Percentiles rank a stretch among this genome's conserved stretches.
Evolutionary conservation across 2,888 invertebrate species (phyloP).

Genomic region (Campaea margaritaria): DNA sequence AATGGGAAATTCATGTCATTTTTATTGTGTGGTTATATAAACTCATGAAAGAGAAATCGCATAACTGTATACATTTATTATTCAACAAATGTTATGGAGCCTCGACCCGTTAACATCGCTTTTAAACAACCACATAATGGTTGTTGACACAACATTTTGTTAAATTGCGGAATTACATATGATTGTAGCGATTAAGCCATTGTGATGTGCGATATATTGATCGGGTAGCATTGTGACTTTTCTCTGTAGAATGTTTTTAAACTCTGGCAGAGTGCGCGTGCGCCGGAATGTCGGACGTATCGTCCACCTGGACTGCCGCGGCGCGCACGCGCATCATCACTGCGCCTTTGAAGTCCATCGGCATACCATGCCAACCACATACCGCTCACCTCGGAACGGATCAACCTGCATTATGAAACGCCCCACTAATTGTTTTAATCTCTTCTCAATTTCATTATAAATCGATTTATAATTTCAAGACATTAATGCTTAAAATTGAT

Average conservation of each 20-base stretch:
- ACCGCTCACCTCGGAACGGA: constrained; percentile 54
- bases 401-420: constrained; percentile 59
- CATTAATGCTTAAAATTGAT: constrained; percentile 35
- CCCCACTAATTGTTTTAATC: constrained; percentile 54
- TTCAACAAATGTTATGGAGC: not conserved
- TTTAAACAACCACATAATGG: not conserved
- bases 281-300: constrained; percentile 64
- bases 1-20: no score
- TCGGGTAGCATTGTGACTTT: constrained; percentile 55
- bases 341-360: constrained; percentile 64
- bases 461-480: constrained; percentile 37
- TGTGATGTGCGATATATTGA: constrained; percentile 49
- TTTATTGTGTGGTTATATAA: not conserved
- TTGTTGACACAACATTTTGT: constrained; percentile 18
- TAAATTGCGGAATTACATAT: constrained; percentile 27
- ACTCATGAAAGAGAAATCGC: constrained; percentile 1
- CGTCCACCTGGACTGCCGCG: constrained; percentile 77
- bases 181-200: constrained; percentile 39
- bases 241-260: constrained; percentile 57
- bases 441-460: constrained; percentile 39
- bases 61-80: no score
- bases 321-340: constrained; percentile 60
- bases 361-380: constrained; percentile 50
- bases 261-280: constrained; percentile 61
- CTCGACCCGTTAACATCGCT: not conserved